phyloP scores from a whole-genome alignment of 2,797 vertebrate genomes.

The Chaetodon trifasciatus region DNA sequence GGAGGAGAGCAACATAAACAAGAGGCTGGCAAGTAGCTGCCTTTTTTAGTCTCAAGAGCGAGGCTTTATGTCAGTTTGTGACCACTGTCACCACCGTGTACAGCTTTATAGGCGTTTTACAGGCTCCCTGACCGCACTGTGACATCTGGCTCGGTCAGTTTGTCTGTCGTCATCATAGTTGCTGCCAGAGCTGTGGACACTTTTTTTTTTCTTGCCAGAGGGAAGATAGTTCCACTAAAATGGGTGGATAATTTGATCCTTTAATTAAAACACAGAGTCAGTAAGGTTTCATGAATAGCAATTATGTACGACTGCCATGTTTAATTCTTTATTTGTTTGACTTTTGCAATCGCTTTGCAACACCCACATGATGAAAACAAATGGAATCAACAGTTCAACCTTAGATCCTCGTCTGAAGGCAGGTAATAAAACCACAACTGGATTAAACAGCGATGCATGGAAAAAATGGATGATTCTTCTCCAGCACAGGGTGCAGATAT shows the following conservation, averaged over 20 bases:
- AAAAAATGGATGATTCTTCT: background rate
- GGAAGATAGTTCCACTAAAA: background rate
- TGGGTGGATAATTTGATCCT: background rate
- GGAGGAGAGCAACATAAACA: constrained; percentile 36
- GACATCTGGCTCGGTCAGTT: constrained; percentile 45
- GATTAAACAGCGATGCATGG: background rate
- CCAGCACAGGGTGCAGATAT: background rate
- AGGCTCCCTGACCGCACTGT: constrained; percentile 50
- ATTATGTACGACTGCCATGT: background rate
- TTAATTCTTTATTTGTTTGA: background rate
- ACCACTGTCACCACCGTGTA: constrained; percentile 28
- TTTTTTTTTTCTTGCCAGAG: constrained; percentile 2
- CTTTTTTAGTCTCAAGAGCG: constrained; percentile 23
- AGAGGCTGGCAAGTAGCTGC: constrained; percentile 11
- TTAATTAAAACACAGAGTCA: background rate
- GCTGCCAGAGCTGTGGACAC: constrained; percentile 23
- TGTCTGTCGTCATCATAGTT: constrained; percentile 40
- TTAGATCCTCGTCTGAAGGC: background rate
- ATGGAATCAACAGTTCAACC: background rate
- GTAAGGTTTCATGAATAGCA: background rate
- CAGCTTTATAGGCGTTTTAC: constrained; percentile 58
- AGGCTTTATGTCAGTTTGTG: constrained; percentile 24
- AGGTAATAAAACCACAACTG: background rate
- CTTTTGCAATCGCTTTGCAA: background rate
- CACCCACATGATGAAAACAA: constrained; percentile 1